phyloP scores from a whole-genome alignment of 2,113 vertebrate species.

The Xenus cinereus region DNA sequence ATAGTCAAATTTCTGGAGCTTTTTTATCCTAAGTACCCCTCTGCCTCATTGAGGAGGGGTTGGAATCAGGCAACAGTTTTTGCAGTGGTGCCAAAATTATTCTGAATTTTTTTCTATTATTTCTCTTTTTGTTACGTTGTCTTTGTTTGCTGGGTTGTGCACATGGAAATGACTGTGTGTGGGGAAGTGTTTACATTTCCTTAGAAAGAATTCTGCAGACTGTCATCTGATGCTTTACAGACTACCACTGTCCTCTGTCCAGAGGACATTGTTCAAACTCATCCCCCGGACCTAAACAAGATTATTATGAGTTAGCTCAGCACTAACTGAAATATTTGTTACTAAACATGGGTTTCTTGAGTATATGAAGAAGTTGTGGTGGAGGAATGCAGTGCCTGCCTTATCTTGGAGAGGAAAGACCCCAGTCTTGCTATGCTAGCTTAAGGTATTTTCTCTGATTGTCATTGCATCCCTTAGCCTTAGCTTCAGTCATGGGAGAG shows the following conservation, averaged over 20 bases:
- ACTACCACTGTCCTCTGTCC: neutral
- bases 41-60: rapidly evolving
- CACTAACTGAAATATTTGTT: neutral
- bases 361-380: neutral
- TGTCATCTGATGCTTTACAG: neutral
- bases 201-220: neutral
- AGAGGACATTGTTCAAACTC: neutral
- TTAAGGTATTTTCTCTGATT: neutral
- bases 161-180: neutral
- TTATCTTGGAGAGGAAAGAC: neutral
- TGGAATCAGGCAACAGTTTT: neutral
- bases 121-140: neutral
- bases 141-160: neutral
- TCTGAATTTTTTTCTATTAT: neutral
- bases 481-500: neutral
- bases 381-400: neutral
- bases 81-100: neutral
- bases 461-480: neutral
- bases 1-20: neutral
- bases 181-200: neutral
- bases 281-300: neutral
- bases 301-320: neutral
- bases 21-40: neutral
- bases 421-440: neutral
- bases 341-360: neutral